Evolutionary conservation across 2,797 vertebrate genomes (phyloP).

Genomic region (Scarus forsteni): DNA sequence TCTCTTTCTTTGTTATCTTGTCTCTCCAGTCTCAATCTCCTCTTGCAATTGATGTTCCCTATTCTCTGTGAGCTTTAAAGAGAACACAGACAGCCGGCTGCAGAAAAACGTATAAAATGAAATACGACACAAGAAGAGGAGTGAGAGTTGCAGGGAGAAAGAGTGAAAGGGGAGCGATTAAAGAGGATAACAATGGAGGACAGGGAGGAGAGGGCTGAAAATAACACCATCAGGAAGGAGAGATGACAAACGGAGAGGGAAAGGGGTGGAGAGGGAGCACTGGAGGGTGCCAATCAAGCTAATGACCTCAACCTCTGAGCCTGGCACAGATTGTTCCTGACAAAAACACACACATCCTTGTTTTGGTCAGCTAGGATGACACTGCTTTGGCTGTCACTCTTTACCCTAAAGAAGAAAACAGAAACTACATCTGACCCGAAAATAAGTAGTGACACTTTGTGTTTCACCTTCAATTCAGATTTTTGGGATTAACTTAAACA

Average conservation of each 20-base stretch:
- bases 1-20: conserved; percentile 47
- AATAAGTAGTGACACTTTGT: background rate
- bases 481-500: conserved; percentile 23
- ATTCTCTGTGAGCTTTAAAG: conserved; percentile 61
- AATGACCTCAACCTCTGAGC: conserved; percentile 79
- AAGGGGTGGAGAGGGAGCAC: conserved; percentile 4
- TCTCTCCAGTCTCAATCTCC: conserved; percentile 58
- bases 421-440: background rate
- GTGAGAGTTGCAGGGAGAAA: conserved; percentile 35
- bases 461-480: background rate
- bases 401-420: no score
- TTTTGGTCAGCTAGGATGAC: conserved; percentile 33
- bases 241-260: conserved; percentile 29
- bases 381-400: conserved; percentile 4
- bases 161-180: conserved; percentile 38
- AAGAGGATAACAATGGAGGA: conserved; percentile 31
- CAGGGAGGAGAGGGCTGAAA: conserved; percentile 32
- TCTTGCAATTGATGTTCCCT: conserved; percentile 59
- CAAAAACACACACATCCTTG: conserved; percentile 22
- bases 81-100: conserved; percentile 67
- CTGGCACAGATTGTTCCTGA: conserved; percentile 77
- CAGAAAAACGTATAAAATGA: conserved; percentile 73
- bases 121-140: conserved; percentile 59
- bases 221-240: conserved; percentile 39
- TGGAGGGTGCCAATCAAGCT: conserved; percentile 74